Base-by-base conservation (phyloP, 1,140 invertebrate genomes). In the Hycleus phaleratus region DNA sequence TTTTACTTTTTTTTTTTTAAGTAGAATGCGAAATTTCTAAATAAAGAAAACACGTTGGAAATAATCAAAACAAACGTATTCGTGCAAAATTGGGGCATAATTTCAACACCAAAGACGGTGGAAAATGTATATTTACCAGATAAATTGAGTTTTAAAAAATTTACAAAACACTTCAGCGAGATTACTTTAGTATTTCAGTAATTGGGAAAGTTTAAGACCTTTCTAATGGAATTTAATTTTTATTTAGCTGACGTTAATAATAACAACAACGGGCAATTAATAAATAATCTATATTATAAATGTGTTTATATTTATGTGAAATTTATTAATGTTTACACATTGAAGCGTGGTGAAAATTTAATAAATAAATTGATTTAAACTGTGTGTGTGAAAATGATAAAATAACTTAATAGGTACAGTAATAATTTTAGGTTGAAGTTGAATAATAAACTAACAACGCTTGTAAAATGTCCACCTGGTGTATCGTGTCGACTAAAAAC, bases 161-260 rank as follows among this genome's bases (percentile, higher is more conserved):
- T 53, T 42, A 4, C 51, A 42, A 53, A 53, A 45, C 44, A 53
- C 42, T 53, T 45, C 45, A 26, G 26, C 51, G 38, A 12, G 25
- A 45, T 42, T 53, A 53, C 51, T 53, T 53, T 53, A 53, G 51
- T 53, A 53, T 53, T 53, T 53, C 45, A 32, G 50, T 53, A 53
- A 53, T 53, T 53, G 51, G 42, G 45, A 53, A 53, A 53, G 51
- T 53, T 53, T 26, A 53, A 46, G 42, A 26, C 51, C 43, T 53
- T 53, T 45, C 48, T 18, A 38, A 11, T 24, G 50, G 46, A 53
- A 53, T 53, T 53, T 53, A 53, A 53, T 53, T 53, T 52, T 53
- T 45, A 7, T 32, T 32, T 32, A 5, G 32, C 32, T 32, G 4
- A 5, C 32, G 32, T 32, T 4, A 32, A 32, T 32, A 7, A 32